phyloP scores from a whole-genome alignment of 2,888 invertebrate species.

The Chrysopilus asiliformis region DNA sequence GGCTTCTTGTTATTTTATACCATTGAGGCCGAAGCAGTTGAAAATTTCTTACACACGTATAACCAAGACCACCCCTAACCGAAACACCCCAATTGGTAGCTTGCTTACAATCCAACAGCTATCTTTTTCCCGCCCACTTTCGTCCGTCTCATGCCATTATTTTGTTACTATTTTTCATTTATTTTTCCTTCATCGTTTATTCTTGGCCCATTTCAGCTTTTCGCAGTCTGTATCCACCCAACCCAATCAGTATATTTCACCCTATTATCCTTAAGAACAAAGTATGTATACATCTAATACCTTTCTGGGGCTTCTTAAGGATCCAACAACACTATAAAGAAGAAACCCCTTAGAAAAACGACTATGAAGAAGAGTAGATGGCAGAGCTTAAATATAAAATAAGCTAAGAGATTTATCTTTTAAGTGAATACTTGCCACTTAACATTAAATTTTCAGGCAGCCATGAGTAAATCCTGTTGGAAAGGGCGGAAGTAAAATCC shows the following conservation, averaged over 20 bases:
- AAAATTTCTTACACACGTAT: neutral
- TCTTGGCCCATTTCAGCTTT: neutral
- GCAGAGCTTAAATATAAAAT: constrained; percentile 12
- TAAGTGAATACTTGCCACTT: constrained; percentile 18
- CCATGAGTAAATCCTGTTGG: constrained; percentile 9
- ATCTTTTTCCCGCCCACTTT: no score
- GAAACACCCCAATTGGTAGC: neutral
- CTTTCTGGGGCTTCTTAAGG: neutral
- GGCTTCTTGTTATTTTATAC: neutral
- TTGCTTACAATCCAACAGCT: no score
- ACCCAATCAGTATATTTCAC: constrained; percentile 1
- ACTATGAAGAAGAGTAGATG: neutral
- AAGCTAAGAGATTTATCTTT: constrained; percentile 15
- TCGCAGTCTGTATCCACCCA: neutral
- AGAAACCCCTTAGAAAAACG: neutral
- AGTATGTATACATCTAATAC: no score
- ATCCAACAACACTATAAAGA: no score
- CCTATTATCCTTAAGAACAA: constrained; percentile 7
- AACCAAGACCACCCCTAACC: neutral
- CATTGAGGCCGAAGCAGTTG: neutral
- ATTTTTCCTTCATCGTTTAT: neutral
- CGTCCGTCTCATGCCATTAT: neutral
- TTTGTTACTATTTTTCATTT: neutral
- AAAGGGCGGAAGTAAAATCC: neutral
- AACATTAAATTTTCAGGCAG: constrained; percentile 17